Percentiles rank a stretch among this genome's conserved stretches.
These are phyloP conservation scores for Mohoua ochrocephala DNA, from an alignment of 2,113 vertebrate genomes.

Conservation along the genomic window DNA sequence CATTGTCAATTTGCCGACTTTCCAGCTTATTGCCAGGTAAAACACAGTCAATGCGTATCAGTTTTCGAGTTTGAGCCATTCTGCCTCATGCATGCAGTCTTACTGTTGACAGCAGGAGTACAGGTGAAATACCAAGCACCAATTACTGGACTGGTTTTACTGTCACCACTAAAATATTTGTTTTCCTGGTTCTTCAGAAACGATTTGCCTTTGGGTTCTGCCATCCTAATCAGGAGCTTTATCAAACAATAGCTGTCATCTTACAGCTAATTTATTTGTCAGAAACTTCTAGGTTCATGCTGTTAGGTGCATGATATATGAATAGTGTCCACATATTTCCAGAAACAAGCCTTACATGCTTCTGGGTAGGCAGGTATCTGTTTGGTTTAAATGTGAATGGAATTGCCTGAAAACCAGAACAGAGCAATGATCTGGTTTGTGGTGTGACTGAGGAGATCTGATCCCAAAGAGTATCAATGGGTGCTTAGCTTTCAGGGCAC, in stretches of 20 bases:
- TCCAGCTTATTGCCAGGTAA: not conserved
- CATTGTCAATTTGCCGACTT: not conserved
- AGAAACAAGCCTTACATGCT: not conserved
- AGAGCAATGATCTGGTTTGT: not conserved
- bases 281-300: not conserved
- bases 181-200: not conserved
- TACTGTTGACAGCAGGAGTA: not conserved
- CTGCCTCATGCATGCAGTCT: not conserved
- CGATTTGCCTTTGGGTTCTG: not conserved
- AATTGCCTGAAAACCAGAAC: not conserved
- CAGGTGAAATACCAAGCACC: not conserved
- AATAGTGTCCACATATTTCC: not conserved
- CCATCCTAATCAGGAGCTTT: not conserved
- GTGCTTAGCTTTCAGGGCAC: not conserved
- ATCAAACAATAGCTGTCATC: not conserved
- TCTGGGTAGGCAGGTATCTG: not conserved
- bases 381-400: not conserved
- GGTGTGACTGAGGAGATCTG: fast-evolving
- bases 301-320: not conserved
- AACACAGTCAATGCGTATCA: not conserved
- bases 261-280: not conserved
- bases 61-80: not conserved
- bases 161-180: not conserved
- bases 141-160: not conserved
- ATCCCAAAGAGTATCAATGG: not conserved